These are phyloP conservation scores for Nineta flava DNA, from an alignment of 2,888 invertebrate genomes.

Conservation along the genomic window DNA sequence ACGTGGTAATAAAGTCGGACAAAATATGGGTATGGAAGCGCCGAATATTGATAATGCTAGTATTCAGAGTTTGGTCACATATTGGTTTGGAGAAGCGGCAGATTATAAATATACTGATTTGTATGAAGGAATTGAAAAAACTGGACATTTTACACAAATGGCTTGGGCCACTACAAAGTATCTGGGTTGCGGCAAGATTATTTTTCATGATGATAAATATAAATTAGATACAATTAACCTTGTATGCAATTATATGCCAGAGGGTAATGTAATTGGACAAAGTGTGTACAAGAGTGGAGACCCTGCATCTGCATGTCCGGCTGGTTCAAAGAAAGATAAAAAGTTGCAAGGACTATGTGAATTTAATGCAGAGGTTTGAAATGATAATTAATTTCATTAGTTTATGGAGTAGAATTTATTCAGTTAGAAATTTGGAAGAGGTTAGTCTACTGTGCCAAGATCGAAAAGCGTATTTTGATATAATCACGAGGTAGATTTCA, in stretches of 20 bases:
- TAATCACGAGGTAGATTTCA: too few species aligned
- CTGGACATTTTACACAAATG: conserved; percentile 1
- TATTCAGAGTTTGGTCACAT: conserved; percentile 32
- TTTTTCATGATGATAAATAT: background rate
- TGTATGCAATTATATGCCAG: background rate
- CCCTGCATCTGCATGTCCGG: background rate
- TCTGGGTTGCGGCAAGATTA: background rate
- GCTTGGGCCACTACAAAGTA: background rate
- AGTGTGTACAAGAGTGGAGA: background rate
- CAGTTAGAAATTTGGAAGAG: too few species aligned
- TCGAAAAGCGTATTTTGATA: too few species aligned
- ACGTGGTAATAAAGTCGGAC: conserved; percentile 31
- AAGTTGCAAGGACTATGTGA: background rate
- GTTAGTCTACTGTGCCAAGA: too few species aligned
- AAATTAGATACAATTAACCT: background rate
- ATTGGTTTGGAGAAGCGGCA: conserved; percentile 26
- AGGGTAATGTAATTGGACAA: background rate
- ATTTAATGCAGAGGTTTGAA: too few species aligned
- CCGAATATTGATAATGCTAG: conserved; percentile 15
- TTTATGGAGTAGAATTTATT: too few species aligned
- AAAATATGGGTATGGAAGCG: conserved; percentile 25
- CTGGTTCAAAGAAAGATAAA: background rate
- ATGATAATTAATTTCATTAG: too few species aligned
- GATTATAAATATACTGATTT: background rate
- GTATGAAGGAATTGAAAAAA: background rate